Conservation (phyloP, 2,797 vertebrate species). For the Nasua narica region DNA sequence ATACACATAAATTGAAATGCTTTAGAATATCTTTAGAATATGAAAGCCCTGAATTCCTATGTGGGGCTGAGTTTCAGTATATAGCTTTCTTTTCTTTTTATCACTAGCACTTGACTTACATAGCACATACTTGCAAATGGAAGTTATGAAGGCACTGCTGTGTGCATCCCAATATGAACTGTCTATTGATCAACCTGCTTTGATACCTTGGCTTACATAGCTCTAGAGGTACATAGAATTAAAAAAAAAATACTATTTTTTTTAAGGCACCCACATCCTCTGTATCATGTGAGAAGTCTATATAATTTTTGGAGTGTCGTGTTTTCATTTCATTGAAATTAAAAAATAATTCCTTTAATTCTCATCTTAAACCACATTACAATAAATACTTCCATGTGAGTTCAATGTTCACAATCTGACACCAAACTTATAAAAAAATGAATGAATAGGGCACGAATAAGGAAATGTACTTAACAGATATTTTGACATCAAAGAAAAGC, state of each 20-base stretch:
- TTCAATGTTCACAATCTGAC: neutral
- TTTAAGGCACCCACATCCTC: neutral
- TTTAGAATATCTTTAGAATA: constrained; percentile 17
- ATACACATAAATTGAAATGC: constrained; percentile 30
- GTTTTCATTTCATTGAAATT: neutral
- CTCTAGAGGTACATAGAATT: neutral
- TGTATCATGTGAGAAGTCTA: neutral
- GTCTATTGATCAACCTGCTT: neutral
- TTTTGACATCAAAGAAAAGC: neutral
- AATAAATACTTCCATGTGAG: neutral
- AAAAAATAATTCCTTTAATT: neutral
- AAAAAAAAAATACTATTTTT: neutral
- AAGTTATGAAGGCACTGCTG: neutral
- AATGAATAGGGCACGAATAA: neutral
- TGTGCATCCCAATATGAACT: neutral
- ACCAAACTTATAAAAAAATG: neutral
- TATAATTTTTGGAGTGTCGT: neutral
- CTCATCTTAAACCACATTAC: neutral
- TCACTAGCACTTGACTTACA: neutral
- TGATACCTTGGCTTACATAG: neutral
- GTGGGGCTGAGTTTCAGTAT: constrained; percentile 23
- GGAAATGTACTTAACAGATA: neutral
- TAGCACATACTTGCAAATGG: neutral
- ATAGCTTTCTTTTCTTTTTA: constrained; percentile 29
- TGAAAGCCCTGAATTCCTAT: neutral